These are phyloP conservation scores for Philopotamus ludificatus DNA, from an alignment of 1,140 invertebrate species.

Conservation along the genomic window DNA sequence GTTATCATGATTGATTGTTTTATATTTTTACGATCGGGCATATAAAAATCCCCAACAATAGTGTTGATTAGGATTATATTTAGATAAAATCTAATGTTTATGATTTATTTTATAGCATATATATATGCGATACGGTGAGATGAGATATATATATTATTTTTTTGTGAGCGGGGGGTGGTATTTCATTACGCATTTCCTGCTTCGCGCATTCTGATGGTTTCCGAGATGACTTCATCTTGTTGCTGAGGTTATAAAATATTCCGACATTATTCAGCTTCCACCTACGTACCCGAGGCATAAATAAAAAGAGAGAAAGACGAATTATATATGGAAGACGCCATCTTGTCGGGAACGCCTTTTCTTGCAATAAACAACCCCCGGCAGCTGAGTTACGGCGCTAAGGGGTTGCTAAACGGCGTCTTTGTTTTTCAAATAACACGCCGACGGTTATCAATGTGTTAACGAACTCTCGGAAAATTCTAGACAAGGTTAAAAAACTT, in stretches of 20 bases:
- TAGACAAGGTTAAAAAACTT: neutral
- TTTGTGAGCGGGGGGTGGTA: neutral
- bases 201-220: neutral
- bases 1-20: too few relatives aligned
- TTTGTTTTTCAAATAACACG: constrained; percentile 8
- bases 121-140: too few relatives aligned
- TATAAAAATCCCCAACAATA: too few relatives aligned
- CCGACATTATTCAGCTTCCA: constrained; percentile 2
- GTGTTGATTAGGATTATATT: too few relatives aligned
- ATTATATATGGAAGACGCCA: constrained; percentile 26
- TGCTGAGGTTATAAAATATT: constrained; percentile 4
- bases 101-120: too few relatives aligned
- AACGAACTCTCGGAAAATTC: neutral
- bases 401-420: constrained; percentile 14
- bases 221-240: neutral
- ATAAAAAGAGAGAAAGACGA: constrained; percentile 3
- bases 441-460: neutral
- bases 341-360: constrained; percentile 27
- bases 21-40: too few relatives aligned
- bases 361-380: constrained; percentile 27
- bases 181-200: constrained; percentile 3
- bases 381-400: constrained; percentile 20
- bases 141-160: too few relatives aligned
- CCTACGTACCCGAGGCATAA: constrained; percentile 6
- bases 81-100: too few relatives aligned